Conservation (phyloP, 1,140 invertebrate species). For the Eupeodes corollae region DNA sequence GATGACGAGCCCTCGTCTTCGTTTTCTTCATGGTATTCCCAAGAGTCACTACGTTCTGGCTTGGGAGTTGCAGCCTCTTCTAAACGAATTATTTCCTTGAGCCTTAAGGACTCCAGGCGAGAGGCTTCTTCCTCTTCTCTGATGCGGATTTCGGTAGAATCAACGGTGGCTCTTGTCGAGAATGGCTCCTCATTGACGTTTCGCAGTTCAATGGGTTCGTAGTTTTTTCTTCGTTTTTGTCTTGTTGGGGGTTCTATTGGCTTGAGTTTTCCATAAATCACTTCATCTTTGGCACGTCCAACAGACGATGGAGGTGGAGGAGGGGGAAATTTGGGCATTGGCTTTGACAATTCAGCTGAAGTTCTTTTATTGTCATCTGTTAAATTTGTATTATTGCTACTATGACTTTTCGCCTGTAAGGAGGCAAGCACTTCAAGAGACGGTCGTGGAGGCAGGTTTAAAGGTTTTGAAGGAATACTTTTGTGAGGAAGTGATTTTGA, state of each 20-base stretch:
- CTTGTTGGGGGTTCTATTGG: constrained; percentile 12
- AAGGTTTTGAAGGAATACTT: constrained; percentile 1
- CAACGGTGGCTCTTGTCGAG: constrained; percentile 14
- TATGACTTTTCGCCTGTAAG: constrained; percentile 7
- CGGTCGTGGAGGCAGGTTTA: constrained; percentile 11
- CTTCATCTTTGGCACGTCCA: constrained; percentile 11
- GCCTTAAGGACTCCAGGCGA: constrained; percentile 20
- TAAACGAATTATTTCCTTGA: constrained; percentile 14
- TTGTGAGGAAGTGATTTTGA: constrained; percentile 8
- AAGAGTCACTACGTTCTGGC: constrained; percentile 31
- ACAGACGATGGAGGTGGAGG: constrained; percentile 13
- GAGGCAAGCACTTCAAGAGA: constrained; percentile 13
- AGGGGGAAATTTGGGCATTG: constrained; percentile 28
- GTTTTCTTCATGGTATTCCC: constrained; percentile 23
- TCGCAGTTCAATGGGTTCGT: constrained; percentile 26
- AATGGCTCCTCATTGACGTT: background rate
- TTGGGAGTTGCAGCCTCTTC: constrained; percentile 20
- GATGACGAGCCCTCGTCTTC: constrained; percentile 10
- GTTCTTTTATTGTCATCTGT: background rate
- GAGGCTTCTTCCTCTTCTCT: constrained; percentile 13
- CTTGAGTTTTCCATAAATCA: constrained; percentile 13
- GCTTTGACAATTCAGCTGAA: constrained; percentile 3
- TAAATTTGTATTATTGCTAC: background rate
- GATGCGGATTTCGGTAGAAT: constrained; percentile 20
- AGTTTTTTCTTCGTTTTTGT: constrained; percentile 26